These are phyloP conservation scores for Varanus salvator DNA, from an alignment of 2,113 vertebrate genomes.

Conservation along the genomic window DNA sequence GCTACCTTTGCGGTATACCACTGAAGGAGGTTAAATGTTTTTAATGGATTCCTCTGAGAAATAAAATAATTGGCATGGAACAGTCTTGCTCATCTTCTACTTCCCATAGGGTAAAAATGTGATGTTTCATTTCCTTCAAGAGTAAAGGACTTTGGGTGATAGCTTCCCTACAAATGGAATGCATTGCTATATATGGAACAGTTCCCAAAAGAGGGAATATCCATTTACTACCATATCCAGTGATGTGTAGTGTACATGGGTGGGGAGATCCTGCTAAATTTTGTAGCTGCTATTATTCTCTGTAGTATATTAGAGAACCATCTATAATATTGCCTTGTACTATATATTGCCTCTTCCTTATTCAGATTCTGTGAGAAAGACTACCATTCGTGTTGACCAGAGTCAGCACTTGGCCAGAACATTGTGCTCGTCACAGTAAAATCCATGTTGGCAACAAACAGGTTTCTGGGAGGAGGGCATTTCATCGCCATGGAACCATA, in stretches of 20 bases:
- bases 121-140: constrained; percentile 53
- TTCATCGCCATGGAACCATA: too few relatives aligned
- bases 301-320: not conserved
- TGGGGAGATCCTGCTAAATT: constrained; percentile 19
- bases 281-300: not conserved
- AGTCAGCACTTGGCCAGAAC: too few relatives aligned
- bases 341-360: too few relatives aligned
- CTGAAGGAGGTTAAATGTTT: constrained; percentile 55
- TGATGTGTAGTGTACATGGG: not conserved
- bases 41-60: constrained; percentile 66
- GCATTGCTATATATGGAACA: constrained; percentile 36
- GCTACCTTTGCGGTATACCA: constrained; percentile 53
- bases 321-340: too few relatives aligned
- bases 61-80: constrained; percentile 61
- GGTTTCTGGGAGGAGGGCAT: too few relatives aligned
- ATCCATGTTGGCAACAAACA: too few relatives aligned
- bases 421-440: too few relatives aligned
- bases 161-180: constrained; percentile 52
- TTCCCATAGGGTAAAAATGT: constrained; percentile 60
- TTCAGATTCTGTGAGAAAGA: too few relatives aligned
- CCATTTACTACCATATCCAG: constrained; percentile 27
- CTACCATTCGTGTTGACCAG: too few relatives aligned
- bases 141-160: constrained; percentile 57
- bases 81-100: constrained; percentile 38
- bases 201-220: constrained; percentile 15